Base-by-base conservation (phyloP, 30 jellyfish, hydroid and myxozoan species). In the Mastigias papua region DNA sequence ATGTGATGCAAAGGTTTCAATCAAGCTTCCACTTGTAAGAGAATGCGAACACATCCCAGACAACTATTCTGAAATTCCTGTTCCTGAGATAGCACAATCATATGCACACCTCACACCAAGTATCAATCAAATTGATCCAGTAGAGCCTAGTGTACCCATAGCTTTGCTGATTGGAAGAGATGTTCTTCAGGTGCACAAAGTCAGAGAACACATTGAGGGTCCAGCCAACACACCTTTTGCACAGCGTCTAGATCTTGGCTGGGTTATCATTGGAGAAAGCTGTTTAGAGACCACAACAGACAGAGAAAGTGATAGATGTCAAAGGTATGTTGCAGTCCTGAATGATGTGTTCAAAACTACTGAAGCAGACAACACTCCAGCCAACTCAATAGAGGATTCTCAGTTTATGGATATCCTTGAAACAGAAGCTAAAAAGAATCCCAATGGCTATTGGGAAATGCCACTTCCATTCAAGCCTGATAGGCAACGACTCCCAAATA, bases 391-490 rank as follows among this genome's bases (percentile, higher is more conserved):
- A 19, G 72, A 74, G 54, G 72, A 34, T 50, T 68, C 25, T 66
- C 69, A 74, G 54, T 74, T 74, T 37, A 42, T 74, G 86, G 42
- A 27, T 7, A 74, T 74, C 54, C 86, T 74, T 42, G 67, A 48
- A 19, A 74, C 86, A 31, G 86, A 74, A 46, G 70, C 86, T 22
- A 74, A 74, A 30, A 74, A 35, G 54, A 74, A 74, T 48, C 37
- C 79, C 32, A 67, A 60, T 71, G 91, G 91, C 48, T 65, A 87
- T 57, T 76, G 54, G 69, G 86, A 29, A 58, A 35, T 87, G 74
- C 96, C 96, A 63, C 74, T 87, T 49, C 96, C 91, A 58, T 87
- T 76, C 77, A 75, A 74, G 54, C 62, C 76, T 33, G 86, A 51
- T 51, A 86, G 64, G 29, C 73, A 28, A 23, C 63, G 57, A 46